Percentiles rank a stretch among this genome's conserved stretches.
phyloP scores from a whole-genome alignment of 2,888 invertebrate genomes.

The Crossocerus cetratus region DNA sequence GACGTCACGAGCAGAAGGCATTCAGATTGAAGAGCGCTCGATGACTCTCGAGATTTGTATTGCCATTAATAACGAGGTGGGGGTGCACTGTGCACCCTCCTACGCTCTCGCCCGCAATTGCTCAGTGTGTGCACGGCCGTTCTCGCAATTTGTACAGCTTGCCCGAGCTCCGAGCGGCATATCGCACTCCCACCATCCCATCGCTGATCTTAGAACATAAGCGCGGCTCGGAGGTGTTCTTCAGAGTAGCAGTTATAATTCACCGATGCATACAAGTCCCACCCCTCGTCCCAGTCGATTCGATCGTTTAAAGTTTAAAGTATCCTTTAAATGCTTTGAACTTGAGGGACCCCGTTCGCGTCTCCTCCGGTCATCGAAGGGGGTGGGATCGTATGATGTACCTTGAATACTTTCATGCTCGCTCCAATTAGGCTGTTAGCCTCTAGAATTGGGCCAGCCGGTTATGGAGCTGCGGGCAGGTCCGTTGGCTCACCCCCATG shows the following conservation, averaged over 20 bases:
- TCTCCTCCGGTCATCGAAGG: no score
- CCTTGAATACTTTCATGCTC: neutral
- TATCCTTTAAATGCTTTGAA: neutral
- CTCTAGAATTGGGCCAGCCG: no score
- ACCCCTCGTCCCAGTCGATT: neutral
- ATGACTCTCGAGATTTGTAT: slow-evolving; percentile 77
- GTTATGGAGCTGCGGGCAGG: neutral
- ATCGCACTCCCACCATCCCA: neutral
- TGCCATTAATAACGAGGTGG: slow-evolving; percentile 76
- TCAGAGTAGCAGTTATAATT: neutral
- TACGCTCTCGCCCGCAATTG: slow-evolving; percentile 21
- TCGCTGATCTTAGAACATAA: no score
- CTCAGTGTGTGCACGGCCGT: slow-evolving; percentile 16
- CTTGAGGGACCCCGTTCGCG: neutral
- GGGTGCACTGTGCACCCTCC: slow-evolving; percentile 53
- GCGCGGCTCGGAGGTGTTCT: no score
- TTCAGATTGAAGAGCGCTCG: slow-evolving; percentile 77
- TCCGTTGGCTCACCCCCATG: slow-evolving; percentile 19
- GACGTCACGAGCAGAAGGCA: slow-evolving; percentile 77
- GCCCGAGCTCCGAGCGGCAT: slow-evolving; percentile 27
- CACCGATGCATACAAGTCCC: neutral
- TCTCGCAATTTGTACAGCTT: slow-evolving; percentile 24
- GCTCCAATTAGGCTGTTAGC: neutral
- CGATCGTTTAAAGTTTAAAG: neutral
- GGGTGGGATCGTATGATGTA: neutral